Conservation (phyloP, 2,797 vertebrate species). For the Clamator glandarius region DNA sequence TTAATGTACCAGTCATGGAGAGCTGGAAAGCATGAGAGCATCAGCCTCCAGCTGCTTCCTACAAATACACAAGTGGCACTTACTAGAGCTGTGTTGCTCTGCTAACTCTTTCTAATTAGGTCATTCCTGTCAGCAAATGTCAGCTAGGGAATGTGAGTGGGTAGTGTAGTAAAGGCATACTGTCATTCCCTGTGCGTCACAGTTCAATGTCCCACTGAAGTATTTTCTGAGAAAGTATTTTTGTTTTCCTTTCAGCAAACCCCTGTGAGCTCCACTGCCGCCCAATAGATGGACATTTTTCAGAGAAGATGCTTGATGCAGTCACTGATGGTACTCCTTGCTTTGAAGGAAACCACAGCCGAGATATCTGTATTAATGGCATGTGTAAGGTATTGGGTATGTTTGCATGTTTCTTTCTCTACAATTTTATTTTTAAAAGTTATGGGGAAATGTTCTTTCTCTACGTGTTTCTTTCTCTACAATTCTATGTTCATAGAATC, state of each 20-base stretch:
- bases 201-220: not conserved
- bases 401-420: slow-evolving; percentile 86
- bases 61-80: not conserved
- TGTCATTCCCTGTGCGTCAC: not conserved
- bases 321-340: slow-evolving; percentile 95
- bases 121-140: not conserved
- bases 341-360: slow-evolving; percentile 89
- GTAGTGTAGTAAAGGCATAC: not conserved
- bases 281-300: slow-evolving; percentile 86
- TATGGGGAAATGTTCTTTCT: not conserved
- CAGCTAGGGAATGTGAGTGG: not conserved
- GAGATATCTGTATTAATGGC: slow-evolving; percentile 95
- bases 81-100: not conserved
- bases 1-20: accelerated
- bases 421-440: slow-evolving; percentile 15
- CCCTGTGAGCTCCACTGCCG: slow-evolving; percentile 95
- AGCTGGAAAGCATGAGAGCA: accelerated
- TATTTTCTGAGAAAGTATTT: not conserved
- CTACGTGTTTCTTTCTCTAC: no score
- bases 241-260: slow-evolving; percentile 75
- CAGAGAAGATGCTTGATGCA: slow-evolving; percentile 94
- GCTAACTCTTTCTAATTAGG: not conserved
- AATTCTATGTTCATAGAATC: no score
- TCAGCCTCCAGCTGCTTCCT: not conserved
- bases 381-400: slow-evolving; percentile 99